Evolutionary conservation across 2,888 invertebrate genomes (phyloP).

Genomic region (Mamestra brassicae): DNA sequence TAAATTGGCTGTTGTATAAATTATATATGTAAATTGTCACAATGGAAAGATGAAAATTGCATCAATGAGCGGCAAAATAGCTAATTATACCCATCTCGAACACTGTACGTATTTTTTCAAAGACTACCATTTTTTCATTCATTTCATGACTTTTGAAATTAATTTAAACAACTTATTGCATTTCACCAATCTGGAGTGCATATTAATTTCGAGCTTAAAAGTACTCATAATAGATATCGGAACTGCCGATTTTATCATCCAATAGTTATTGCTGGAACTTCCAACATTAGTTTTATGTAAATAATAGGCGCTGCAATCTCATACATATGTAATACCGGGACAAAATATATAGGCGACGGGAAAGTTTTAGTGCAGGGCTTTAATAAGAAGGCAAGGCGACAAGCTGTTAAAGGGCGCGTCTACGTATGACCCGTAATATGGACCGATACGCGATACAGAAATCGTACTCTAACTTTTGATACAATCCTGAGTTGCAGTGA

Average conservation of each 20-base stretch:
- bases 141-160: constrained; percentile 8
- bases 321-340: constrained; percentile 7
- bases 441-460: constrained; percentile 15
- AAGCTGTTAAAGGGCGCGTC: constrained; percentile 9
- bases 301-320: constrained; percentile 1
- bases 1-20: constrained; percentile 39
- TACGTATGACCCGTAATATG: constrained; percentile 19
- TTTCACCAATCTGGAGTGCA: constrained; percentile 24
- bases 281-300: constrained; percentile 4
- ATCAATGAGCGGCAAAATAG: constrained; percentile 27
- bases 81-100: constrained; percentile 27
- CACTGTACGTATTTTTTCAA: constrained; percentile 17
- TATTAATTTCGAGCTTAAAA: constrained; percentile 14
- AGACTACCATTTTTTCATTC: constrained; percentile 6
- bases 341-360: constrained; percentile 9
- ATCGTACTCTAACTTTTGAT: constrained; percentile 5
- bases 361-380: background rate
- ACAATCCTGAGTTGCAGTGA: constrained; percentile 14
- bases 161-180: constrained; percentile 22
- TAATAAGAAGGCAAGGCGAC: background rate
- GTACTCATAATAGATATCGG: constrained; percentile 15
- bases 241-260: background rate
- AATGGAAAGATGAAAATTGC: constrained; percentile 42
- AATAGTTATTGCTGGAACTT: constrained; percentile 1
- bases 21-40: constrained; percentile 21